Base-by-base conservation (phyloP, 1,140 invertebrate species). In the Heliconius melpomene region DNA sequence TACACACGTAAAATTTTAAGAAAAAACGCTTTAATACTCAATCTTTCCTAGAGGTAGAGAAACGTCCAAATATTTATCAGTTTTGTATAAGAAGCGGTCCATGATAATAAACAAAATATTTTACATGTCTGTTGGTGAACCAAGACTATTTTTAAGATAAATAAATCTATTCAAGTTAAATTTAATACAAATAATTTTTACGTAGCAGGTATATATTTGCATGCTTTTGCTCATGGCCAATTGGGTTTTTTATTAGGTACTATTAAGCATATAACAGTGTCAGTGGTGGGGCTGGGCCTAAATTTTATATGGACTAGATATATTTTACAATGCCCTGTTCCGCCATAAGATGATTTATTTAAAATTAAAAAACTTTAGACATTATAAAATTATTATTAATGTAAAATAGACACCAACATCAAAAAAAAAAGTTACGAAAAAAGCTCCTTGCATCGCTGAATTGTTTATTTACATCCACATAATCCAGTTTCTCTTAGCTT, bases 41-140 rank as follows among this genome's bases (percentile, higher is more conserved):
- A 79, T 74, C 72, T 81, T 78, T 57, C 50, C 16, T 72, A 66
- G 23, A 66, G 26, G 29, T 78, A 72, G 50, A 50, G 40, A 32
- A 50, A 74, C 75, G 79, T 77, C 77, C 77, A 79, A 83, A 79
- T 79, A 79, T 83, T 83, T 83, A 66, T 66, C 23, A 26, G 26
- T 66, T 18, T 16, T 26, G 11, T 29, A 29, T 11, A 13, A 66
- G 20, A 66, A 66, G 60, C 23, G n/a, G 23, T 66, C 60, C 74
- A 72, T 46, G 23, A 36, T 57, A 40, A 79, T 70, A 80, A 78
- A 73, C 77, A 54, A 78, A 77, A 38, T 77, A 77, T 66, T 71
- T 77, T 20, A 70, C 60, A 70, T 76, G 57, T 32, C 40, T 11
- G 36, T 77, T 70, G 23, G 23, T n/a, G 29, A 72, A 78, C 60